Evolutionary conservation across 2,113 vertebrate genomes (phyloP).

Genomic region (Archilochus colubris): DNA sequence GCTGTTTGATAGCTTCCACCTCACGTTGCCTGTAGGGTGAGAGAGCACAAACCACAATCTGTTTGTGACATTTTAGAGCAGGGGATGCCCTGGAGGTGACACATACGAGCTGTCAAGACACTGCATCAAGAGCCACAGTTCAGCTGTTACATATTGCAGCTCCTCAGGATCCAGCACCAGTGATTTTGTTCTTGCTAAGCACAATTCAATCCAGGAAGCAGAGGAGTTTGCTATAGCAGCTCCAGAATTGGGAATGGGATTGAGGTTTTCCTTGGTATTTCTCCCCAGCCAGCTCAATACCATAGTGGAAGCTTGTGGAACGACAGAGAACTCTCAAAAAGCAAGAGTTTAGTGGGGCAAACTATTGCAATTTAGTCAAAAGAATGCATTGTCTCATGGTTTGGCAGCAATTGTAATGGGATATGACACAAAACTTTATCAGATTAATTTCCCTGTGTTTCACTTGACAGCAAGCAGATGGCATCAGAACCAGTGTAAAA

Average conservation of each 20-base stretch:
- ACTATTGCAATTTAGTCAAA: not conserved
- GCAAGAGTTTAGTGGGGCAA: not conserved
- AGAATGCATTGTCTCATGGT: not conserved
- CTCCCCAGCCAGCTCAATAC: not conserved
- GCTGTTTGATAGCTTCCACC: constrained; percentile 42
- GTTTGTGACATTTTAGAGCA: constrained; percentile 17
- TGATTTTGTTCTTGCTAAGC: not conserved
- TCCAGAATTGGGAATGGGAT: not conserved
- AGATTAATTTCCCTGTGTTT: not conserved
- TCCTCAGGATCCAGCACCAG: not conserved
- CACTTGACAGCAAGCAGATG: not conserved
- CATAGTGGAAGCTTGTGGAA: not conserved
- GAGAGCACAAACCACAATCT: constrained; percentile 56
- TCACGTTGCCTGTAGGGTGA: constrained; percentile 35
- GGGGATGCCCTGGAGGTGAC: not conserved
- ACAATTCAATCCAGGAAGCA: not conserved
- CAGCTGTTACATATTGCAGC: not conserved
- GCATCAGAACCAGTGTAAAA: not conserved
- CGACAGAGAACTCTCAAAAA: not conserved
- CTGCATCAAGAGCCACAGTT: not conserved
- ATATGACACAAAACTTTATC: not conserved
- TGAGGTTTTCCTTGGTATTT: not conserved
- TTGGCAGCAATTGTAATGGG: not conserved
- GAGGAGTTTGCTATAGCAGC: not conserved
- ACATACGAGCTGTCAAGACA: not conserved